Percentiles rank a stretch among this genome's conserved stretches.
These are phyloP conservation scores for Thunnus thynnus DNA, from an alignment of 2,113 vertebrate genomes.

Conservation along the genomic window DNA sequence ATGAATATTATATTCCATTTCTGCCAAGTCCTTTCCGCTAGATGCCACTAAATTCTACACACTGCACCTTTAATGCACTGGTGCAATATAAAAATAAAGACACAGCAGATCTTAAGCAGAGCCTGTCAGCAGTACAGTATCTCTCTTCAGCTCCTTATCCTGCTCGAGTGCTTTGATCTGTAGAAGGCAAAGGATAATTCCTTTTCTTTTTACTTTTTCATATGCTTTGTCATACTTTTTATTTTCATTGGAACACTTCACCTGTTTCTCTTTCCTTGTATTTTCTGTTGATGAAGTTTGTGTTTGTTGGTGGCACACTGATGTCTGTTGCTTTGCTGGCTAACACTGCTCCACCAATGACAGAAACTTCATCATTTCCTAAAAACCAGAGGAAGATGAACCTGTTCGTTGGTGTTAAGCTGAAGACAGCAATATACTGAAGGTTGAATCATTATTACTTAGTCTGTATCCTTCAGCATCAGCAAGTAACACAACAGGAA, in stretches of 20 bases:
- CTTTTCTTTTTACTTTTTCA: neutral
- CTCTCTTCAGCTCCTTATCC: neutral
- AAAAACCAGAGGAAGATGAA: neutral
- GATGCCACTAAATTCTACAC: no score
- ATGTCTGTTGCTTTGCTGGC: neutral
- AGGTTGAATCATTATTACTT: neutral
- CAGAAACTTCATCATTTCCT: neutral
- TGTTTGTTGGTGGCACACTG: neutral
- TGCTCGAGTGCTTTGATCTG: conserved; percentile 4
- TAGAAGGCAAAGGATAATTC: neutral
- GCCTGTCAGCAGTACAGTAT: neutral
- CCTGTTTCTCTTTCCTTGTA: neutral
- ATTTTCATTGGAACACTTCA: neutral
- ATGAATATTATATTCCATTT: no score
- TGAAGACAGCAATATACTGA: neutral
- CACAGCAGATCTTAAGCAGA: neutral
- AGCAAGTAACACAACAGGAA: neutral
- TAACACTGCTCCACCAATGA: neutral
- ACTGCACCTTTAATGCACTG: neutral
- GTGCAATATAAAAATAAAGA: neutral
- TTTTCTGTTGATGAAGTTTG: neutral
- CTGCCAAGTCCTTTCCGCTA: no score
- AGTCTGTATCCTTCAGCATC: neutral
- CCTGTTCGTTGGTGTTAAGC: neutral
- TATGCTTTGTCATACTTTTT: no score